Percentiles rank a stretch among this genome's conserved stretches.
phyloP scores from a whole-genome alignment of 2,797 vertebrate species.

The Carduelis carduelis region DNA sequence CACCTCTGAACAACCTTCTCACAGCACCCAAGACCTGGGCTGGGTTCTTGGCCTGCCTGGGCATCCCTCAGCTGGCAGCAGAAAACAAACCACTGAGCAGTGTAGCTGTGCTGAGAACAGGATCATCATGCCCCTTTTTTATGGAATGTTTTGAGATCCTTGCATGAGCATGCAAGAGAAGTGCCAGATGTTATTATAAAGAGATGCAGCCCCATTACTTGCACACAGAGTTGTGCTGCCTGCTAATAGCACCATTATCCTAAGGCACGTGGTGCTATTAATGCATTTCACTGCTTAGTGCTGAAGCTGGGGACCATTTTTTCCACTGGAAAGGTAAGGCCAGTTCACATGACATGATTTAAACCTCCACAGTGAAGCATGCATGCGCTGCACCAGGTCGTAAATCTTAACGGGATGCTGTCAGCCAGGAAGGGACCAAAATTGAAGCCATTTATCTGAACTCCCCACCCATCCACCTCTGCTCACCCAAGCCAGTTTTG shows the following conservation, averaged over 20 bases:
- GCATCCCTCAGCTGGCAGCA: background rate
- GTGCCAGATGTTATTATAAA: conserved; percentile 44
- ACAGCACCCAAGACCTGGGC: background rate
- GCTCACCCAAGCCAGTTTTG: conserved; percentile 22
- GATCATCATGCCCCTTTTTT: background rate
- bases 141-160: conserved; percentile 18
- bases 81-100: background rate
- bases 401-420: conserved; percentile 67
- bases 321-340: conserved; percentile 66
- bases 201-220: conserved; percentile 39
- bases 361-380: conserved; percentile 59
- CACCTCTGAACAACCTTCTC: background rate
- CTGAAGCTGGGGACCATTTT: conserved; percentile 58
- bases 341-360: conserved; percentile 62
- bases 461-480: conserved; percentile 39
- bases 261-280: conserved; percentile 48
- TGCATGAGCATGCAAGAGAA: background rate
- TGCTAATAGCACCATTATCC: conserved; percentile 65
- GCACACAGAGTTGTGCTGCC: conserved; percentile 29
- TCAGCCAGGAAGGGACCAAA: conserved; percentile 63
- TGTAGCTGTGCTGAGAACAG: background rate
- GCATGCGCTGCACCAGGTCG: conserved; percentile 3
- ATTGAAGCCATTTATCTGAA: conserved; percentile 72
- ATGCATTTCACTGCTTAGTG: conserved; percentile 56
- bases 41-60: background rate